A percentile compares a stretch with the other conserved stretches of the same genome.
These are phyloP conservation scores for Crax fasciolata DNA, from an alignment of 2,797 vertebrate genomes.

Conservation along the genomic window DNA sequence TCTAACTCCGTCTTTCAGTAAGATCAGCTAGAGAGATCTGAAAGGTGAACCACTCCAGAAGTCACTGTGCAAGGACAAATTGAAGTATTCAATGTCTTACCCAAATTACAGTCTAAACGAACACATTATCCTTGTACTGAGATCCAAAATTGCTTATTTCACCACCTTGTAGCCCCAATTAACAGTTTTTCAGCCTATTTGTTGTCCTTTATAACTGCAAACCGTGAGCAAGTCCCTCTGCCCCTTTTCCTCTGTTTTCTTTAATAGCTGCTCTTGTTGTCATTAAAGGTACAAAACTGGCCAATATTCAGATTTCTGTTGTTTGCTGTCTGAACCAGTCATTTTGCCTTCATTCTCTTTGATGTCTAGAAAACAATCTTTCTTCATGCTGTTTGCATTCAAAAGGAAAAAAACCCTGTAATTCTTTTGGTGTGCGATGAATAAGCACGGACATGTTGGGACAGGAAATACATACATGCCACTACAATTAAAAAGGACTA, in stretches of 20 bases:
- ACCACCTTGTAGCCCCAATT: neutral
- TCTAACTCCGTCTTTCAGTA: neutral
- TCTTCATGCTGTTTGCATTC: conserved; percentile 2
- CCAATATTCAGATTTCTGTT: conserved; percentile 13
- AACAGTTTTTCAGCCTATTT: neutral
- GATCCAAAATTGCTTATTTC: neutral
- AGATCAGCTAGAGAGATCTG: neutral
- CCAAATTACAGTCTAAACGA: neutral
- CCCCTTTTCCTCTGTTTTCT: neutral
- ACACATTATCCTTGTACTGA: neutral
- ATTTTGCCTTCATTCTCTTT: conserved; percentile 35
- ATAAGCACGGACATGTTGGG: conserved; percentile 25
- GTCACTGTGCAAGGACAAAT: neutral
- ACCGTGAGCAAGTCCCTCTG: neutral
- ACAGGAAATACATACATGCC: conserved; percentile 70
- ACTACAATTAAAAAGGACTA: conserved; percentile 73
- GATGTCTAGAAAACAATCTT: conserved; percentile 25
- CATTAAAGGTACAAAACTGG: neutral
- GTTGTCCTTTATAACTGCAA: neutral
- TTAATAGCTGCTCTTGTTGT: conserved; percentile 1
- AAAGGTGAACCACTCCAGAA: neutral
- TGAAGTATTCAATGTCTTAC: neutral
- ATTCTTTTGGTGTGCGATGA: conserved; percentile 33
- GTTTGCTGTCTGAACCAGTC: neutral
- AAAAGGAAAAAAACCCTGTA: neutral